These are phyloP conservation scores for Thunnus albacares DNA, from an alignment of 2,797 vertebrate genomes.

Conservation along the genomic window DNA sequence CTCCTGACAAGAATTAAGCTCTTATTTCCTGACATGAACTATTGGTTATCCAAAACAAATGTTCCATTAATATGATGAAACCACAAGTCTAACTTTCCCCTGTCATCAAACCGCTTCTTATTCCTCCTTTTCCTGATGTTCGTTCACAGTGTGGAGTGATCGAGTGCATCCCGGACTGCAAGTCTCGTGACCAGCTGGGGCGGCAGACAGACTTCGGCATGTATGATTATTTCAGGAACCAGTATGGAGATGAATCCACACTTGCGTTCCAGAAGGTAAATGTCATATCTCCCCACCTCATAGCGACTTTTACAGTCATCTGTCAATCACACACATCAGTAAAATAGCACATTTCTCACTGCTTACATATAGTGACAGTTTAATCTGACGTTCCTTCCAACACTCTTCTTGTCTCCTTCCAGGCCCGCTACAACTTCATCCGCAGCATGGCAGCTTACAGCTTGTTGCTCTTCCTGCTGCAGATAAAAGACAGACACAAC, in stretches of 20 bases:
- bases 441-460: slow-evolving; percentile 98
- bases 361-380: neutral
- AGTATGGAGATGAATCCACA: slow-evolving; percentile 96
- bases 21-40: neutral
- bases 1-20: neutral
- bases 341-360: neutral
- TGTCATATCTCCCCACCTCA: neutral
- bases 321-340: neutral
- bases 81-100: neutral
- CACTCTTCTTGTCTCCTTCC: slow-evolving; percentile 7
- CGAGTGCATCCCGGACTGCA: slow-evolving; percentile 98
- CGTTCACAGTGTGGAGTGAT: slow-evolving; percentile 92
- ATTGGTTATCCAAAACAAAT: neutral
- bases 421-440: slow-evolving; percentile 98
- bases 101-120: neutral
- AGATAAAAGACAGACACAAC: slow-evolving; percentile 97
- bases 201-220: slow-evolving; percentile 98
- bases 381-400: neutral
- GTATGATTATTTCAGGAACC: slow-evolving; percentile 98
- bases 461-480: slow-evolving; percentile 94
- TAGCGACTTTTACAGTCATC: neutral
- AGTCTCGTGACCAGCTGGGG: slow-evolving; percentile 96
- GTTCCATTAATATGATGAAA: neutral
- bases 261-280: slow-evolving; percentile 96
- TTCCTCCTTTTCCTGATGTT: neutral